Conservation (phyloP, 2,113 vertebrate species). For the Labeo rohita region DNA sequence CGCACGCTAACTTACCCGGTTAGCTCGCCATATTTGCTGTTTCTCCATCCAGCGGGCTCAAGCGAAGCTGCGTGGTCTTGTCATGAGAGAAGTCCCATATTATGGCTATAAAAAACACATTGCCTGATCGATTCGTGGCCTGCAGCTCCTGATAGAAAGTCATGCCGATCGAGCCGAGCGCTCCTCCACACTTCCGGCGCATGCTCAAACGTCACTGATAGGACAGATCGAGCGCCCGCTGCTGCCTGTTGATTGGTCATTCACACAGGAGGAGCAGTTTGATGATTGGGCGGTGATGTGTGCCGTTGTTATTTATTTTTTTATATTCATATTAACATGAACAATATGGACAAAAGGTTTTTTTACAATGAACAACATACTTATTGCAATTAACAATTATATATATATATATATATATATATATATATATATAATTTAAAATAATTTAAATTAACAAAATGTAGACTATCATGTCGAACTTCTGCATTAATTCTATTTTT, state of each 20-base stretch:
- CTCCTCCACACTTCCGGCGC: conserved; percentile 47
- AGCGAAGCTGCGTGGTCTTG: background rate
- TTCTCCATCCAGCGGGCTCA: conserved; percentile 9
- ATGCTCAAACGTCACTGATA: conserved; percentile 19
- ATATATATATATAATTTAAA: too few relatives aligned
- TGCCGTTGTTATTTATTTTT: background rate
- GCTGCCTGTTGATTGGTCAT: background rate
- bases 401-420: too few relatives aligned
- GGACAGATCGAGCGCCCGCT: background rate
- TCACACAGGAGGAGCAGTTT: background rate
- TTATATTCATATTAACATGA: too few relatives aligned
- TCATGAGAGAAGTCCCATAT: background rate
- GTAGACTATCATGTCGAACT: too few relatives aligned
- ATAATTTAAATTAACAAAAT: too few relatives aligned
- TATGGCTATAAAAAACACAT: background rate
- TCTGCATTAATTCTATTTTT: too few relatives aligned
- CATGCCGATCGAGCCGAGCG: background rate
- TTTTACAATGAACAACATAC: too few relatives aligned
- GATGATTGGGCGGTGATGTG: background rate
- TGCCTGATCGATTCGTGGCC: background rate
- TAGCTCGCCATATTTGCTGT: conserved; percentile 25
- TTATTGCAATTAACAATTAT: too few relatives aligned
- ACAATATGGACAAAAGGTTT: too few relatives aligned
- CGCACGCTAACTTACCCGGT: conserved; percentile 44
- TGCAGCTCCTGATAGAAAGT: background rate